Evolutionary conservation across 2,888 invertebrate genomes (phyloP), one percentile per base, ranked within the genome.

Genomic region (Anodontia alba): DNA sequence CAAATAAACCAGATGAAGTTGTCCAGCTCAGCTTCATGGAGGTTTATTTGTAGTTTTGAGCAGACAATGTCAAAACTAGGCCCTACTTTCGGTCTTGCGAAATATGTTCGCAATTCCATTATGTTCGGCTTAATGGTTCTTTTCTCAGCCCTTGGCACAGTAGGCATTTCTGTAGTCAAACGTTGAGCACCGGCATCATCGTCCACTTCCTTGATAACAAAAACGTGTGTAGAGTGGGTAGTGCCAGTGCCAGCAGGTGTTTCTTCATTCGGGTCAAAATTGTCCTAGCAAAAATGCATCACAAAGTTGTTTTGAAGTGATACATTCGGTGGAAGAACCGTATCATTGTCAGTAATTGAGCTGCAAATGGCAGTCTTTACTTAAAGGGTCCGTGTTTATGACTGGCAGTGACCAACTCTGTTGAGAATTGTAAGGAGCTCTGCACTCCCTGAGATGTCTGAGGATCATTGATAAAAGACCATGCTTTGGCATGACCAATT

Each of bases 241-340:
- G 57, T 57, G 5, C 57, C 57, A 5, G 29, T n/a, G 1, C 57
- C 23, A 10, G 49, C 5, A 5, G 49, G 20, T 7, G 49, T 49
- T 23, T 49, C 49, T 23, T 49, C 7, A 73, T 75, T 76, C n/a
- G 80, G 29, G 42, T 84, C 86, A 73, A 82, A 84, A 26, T 86
- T 81, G 70, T 83, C 86, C 81, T 77, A 86, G 29, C 76, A 82
- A 1, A 78, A 62, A 51, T 86, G 80, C 2, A 70, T 57, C 0
- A 82, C 70, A 0, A 46, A 7, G 29, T 86, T 86, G 70, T 80
- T 78, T 20, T 51, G 46, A 0, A 78, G 33, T 62, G 81, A 38
- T 38, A 38, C 12, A 12, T 38, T 38, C 7, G 38, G 12, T 12
- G 38, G 38, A 5, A 38, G 12, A 5, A 38, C 38, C 5, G 38